Base-by-base conservation (phyloP, 1,140 invertebrate genomes). In the Pseudomyrmex cubaensis region DNA sequence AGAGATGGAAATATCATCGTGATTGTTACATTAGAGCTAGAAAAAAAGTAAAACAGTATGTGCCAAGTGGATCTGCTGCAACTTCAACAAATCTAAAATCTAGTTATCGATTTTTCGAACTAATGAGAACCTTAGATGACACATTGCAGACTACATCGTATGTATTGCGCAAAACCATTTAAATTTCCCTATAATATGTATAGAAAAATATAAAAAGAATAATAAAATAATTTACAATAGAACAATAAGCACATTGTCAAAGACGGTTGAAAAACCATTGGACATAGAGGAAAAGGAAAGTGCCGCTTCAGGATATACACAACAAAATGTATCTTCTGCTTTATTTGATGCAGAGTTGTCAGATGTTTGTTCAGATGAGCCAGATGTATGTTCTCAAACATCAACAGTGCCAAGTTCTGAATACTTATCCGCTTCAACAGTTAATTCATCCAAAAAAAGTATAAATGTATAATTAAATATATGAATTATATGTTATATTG, bases 71-170 rank as follows among this genome's bases (percentile, higher is more conserved):
- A 15, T 64, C 62, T 46, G 5, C 3, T 64, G 62, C 35, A 17
- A n/a, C 35, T 64, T 44, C 62, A 35, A n/a, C 15, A 64, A 17
- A 64, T 22, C 2, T 46, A 46, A 44, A 46, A 64, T 10, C 10
- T 15, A 64, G 13, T 64, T 64, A 64, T 22, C 35, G 35, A 64
- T 64, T 64, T 64, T 64, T 64, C 17, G 62, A 64, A 15, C 5
- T 64, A 46, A 64, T 64, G 62, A 64, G n/a, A 64, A n/a, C 15
- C 5, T 64, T 64, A n/a, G 62, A 46, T 3, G 62, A 64, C 15
- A 46, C 35, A 25, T 46, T 64, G 35, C 15, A 44, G 22, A 64
- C 8, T 64, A 63, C 15, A 63, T 8, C 62, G 62, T 63, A 63
- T 63, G 25, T 63, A n/a, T 15, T 44, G 9, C 35, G n/a, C 25